phyloP scores from a whole-genome alignment of 2,113 vertebrate genomes.

The Petromus typicus region DNA sequence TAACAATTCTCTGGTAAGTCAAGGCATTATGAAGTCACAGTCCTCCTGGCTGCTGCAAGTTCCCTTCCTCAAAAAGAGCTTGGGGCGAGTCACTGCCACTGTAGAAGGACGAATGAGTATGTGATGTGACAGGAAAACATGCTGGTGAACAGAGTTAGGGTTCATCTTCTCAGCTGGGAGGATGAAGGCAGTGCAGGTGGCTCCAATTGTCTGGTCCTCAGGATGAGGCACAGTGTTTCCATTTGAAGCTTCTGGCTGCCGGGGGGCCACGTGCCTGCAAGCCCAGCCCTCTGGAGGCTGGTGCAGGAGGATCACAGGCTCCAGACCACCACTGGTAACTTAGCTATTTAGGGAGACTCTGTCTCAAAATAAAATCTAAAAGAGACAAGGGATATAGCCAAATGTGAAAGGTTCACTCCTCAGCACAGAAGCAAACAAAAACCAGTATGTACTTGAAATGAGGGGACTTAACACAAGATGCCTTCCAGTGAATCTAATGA shows the following conservation, averaged over 20 bases:
- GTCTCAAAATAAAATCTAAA: background rate
- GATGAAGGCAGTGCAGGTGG: background rate
- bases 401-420: background rate
- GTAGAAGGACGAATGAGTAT: background rate
- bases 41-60: background rate
- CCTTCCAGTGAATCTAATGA: background rate
- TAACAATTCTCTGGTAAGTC: background rate
- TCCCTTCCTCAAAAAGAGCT: background rate
- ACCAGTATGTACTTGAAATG: background rate
- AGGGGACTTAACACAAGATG: background rate
- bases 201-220: background rate
- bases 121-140: background rate
- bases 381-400: background rate
- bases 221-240: background rate
- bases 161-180: background rate
- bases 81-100: background rate
- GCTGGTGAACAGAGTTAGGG: background rate
- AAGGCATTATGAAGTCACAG: background rate
- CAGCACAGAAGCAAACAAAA: background rate
- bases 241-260: background rate
- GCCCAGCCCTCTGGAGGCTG: background rate
- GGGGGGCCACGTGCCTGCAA: background rate
- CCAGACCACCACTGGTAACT: background rate
- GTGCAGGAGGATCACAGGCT: background rate
- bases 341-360: background rate